Conservation (phyloP, 1,140 invertebrate genomes). For the Tribolium castaneum region DNA sequence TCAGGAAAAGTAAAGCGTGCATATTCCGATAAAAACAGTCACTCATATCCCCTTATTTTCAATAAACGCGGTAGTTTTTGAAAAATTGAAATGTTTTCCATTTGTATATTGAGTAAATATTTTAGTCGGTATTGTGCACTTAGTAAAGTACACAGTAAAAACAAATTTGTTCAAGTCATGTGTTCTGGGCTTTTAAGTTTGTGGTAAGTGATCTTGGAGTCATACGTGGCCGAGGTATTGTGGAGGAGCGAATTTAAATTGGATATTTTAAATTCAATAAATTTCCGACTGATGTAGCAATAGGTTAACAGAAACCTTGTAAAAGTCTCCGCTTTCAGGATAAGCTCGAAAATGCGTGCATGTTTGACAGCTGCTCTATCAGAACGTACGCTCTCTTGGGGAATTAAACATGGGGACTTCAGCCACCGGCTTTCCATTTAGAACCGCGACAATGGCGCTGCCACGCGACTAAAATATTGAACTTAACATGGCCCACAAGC, state of each 20-base stretch:
- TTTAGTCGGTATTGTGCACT: neutral
- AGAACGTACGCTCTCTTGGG: constrained; percentile 51
- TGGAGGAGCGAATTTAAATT: constrained; percentile 37
- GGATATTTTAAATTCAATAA: constrained; percentile 42
- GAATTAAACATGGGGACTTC: constrained; percentile 50
- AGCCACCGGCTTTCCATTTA: constrained; percentile 46
- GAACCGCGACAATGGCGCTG: constrained; percentile 39
- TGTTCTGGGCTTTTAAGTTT: neutral
- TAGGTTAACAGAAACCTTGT: constrained; percentile 40
- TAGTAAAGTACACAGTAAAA: neutral
- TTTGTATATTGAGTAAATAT: neutral
- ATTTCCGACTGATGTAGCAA: constrained; percentile 35
- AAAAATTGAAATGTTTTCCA: neutral
- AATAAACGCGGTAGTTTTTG: neutral
- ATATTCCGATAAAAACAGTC: neutral
- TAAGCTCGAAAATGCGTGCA: constrained; percentile 47
- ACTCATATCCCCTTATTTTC: neutral
- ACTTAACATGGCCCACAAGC: constrained; percentile 38
- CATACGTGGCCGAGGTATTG: neutral
- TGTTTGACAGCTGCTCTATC: constrained; percentile 54
- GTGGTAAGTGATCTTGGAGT: neutral
- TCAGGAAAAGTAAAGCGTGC: neutral
- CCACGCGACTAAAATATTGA: constrained; percentile 41
- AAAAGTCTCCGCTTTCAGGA: constrained; percentile 35
- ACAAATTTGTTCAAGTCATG: neutral